phyloP scores from a whole-genome alignment of 2,888 invertebrate genomes.

The Pyrgus malvae region DNA sequence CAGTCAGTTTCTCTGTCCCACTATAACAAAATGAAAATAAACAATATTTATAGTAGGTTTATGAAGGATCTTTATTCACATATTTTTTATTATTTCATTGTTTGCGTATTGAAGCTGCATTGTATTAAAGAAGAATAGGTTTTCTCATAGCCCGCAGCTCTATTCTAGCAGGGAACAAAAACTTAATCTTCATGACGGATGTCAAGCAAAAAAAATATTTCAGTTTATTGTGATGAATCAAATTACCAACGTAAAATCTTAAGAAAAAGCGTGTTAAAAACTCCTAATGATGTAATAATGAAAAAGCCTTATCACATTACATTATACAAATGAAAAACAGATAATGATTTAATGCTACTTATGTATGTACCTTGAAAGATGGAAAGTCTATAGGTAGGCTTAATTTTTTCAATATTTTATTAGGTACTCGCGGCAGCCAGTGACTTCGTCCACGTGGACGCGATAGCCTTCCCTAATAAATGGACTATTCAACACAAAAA shows the following conservation, averaged over 20 bases:
- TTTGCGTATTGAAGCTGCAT: constrained; percentile 11
- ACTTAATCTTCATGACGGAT: constrained; percentile 7
- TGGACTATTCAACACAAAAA: too few relatives aligned
- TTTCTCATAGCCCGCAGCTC: constrained; percentile 15
- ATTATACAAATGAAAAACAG: too few relatives aligned
- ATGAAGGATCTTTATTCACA: constrained; percentile 10
- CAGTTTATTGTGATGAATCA: neutral
- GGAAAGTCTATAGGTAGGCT: too few relatives aligned
- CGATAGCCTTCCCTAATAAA: too few relatives aligned
- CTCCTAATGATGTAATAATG: neutral
- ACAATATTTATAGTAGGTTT: neutral
- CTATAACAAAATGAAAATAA: neutral
- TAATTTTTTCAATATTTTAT: too few relatives aligned
- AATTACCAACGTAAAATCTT: neutral
- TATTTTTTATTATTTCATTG: constrained; percentile 20
- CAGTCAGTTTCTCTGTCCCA: neutral
- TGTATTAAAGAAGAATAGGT: constrained; percentile 16
- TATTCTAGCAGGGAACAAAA: constrained; percentile 6
- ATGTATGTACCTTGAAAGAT: too few relatives aligned
- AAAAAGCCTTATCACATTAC: neutral
- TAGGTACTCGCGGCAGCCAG: too few relatives aligned
- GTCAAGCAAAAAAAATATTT: constrained; percentile 4
- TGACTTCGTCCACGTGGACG: too few relatives aligned
- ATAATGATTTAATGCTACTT: too few relatives aligned
- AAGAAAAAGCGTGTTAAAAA: too few relatives aligned